Evolutionary conservation across 2,113 vertebrate genomes (phyloP).

Genomic region (Mastomys natalensis): DNA sequence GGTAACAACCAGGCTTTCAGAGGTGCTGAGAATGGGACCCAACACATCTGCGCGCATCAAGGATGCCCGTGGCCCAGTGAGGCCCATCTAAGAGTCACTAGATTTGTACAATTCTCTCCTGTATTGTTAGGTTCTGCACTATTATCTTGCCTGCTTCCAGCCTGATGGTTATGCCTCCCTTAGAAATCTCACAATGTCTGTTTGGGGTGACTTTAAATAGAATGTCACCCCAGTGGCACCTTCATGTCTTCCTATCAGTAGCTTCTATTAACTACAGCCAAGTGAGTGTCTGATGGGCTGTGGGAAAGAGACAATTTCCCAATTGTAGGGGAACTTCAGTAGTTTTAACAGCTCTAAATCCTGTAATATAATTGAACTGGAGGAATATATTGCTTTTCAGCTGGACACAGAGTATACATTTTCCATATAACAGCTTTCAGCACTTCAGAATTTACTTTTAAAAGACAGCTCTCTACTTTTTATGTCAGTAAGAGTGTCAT

Average conservation of each 20-base stretch:
- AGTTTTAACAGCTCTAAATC: conserved; percentile 20
- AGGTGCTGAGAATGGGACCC: neutral
- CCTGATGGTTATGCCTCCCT: conserved; percentile 48
- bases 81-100: neutral
- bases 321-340: conserved; percentile 50
- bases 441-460: conserved; percentile 51
- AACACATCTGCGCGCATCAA: neutral
- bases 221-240: conserved; percentile 68
- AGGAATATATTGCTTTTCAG: conserved; percentile 39
- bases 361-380: neutral
- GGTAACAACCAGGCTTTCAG: neutral
- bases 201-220: conserved; percentile 64
- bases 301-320: conserved; percentile 58
- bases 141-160: conserved; percentile 32
- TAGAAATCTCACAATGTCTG: conserved; percentile 61
- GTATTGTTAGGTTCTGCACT: conserved; percentile 48
- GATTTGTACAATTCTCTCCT: conserved; percentile 31
- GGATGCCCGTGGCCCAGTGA: neutral
- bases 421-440: conserved; percentile 15
- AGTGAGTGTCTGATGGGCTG: conserved; percentile 58
- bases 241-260: conserved; percentile 54
- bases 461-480: conserved; percentile 40
- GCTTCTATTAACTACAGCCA: conserved; percentile 71
- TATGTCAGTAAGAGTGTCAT: neutral
- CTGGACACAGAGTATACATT: conserved; percentile 41